Evolutionary conservation across 2,888 invertebrate species (phyloP).

Genomic region (Dascillus cervinus): DNA sequence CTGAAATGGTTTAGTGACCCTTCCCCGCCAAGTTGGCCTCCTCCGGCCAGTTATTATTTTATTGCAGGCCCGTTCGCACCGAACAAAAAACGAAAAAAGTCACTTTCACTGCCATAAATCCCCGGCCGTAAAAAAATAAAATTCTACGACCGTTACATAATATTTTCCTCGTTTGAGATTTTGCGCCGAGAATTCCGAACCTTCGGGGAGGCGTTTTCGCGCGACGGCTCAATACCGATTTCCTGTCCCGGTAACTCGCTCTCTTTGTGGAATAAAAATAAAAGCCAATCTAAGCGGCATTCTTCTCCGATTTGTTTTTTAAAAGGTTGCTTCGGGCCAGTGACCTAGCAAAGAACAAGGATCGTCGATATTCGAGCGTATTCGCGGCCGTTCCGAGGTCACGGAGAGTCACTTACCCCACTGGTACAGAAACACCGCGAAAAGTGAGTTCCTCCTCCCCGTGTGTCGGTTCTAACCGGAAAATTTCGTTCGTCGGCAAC

Average conservation of each 20-base stretch:
- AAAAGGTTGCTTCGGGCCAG: slow-evolving; percentile 41
- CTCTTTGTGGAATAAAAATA: slow-evolving; percentile 23
- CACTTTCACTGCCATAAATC: slow-evolving; percentile 10
- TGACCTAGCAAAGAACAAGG: slow-evolving; percentile 36
- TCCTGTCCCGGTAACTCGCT: slow-evolving; percentile 25
- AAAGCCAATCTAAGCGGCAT: slow-evolving; percentile 21
- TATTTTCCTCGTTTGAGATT: slow-evolving; percentile 5
- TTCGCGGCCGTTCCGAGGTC: slow-evolving; percentile 46
- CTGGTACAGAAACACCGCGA: slow-evolving; percentile 39
- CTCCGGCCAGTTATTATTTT: slow-evolving; percentile 6
- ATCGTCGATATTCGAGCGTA: slow-evolving; percentile 27
- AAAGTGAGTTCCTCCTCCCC: slow-evolving; percentile 27
- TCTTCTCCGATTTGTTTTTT: slow-evolving; percentile 15
- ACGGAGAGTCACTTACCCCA: slow-evolving; percentile 60
- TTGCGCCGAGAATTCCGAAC: neutral
- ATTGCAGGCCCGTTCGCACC: slow-evolving; percentile 3
- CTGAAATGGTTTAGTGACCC: slow-evolving; percentile 16
- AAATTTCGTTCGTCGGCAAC: slow-evolving; percentile 24
- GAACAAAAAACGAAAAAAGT: slow-evolving; percentile 2
- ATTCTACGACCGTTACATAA: no score
- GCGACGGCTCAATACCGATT: slow-evolving; percentile 9
- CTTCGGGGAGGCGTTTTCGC: neutral
- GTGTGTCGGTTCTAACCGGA: slow-evolving; percentile 22
- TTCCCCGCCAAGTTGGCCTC: slow-evolving; percentile 5
- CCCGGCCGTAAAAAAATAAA: no score